Evolutionary conservation across 1,140 invertebrate genomes (phyloP).

Genomic region (Papilio xuthus): DNA sequence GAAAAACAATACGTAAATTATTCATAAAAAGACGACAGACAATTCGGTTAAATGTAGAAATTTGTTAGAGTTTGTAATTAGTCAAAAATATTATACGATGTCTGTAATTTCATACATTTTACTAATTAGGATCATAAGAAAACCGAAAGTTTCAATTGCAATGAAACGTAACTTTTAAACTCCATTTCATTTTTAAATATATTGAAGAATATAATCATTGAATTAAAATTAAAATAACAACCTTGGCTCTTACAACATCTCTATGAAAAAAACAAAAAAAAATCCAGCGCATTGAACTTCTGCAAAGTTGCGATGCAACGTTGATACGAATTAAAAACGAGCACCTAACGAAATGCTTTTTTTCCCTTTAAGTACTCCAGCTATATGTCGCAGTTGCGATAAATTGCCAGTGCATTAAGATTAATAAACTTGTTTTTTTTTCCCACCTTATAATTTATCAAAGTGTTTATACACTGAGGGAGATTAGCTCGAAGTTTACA

Average conservation of each 20-base stretch:
- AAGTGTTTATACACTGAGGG: too few species aligned
- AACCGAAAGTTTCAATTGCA: too few species aligned
- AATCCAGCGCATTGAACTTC: background rate
- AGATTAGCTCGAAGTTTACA: too few species aligned
- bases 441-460: background rate
- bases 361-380: background rate
- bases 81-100: too few species aligned
- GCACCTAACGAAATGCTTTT: background rate
- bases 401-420: background rate
- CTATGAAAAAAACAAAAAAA: background rate
- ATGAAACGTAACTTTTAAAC: too few species aligned
- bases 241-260: background rate
- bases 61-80: background rate
- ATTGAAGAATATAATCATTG: background rate
- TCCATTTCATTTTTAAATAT: background rate
- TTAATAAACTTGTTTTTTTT: background rate
- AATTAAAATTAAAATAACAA: background rate
- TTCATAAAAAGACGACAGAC: background rate
- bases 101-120: too few species aligned
- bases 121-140: too few species aligned
- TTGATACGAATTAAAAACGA: conserved; percentile 4
- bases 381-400: background rate
- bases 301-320: background rate
- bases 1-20: background rate
- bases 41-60: background rate